Evolutionary conservation across 2,888 invertebrate genomes (phyloP), one percentile per base, ranked within the genome.

Genomic region (Lordiphosa andalusiaca): DNA sequence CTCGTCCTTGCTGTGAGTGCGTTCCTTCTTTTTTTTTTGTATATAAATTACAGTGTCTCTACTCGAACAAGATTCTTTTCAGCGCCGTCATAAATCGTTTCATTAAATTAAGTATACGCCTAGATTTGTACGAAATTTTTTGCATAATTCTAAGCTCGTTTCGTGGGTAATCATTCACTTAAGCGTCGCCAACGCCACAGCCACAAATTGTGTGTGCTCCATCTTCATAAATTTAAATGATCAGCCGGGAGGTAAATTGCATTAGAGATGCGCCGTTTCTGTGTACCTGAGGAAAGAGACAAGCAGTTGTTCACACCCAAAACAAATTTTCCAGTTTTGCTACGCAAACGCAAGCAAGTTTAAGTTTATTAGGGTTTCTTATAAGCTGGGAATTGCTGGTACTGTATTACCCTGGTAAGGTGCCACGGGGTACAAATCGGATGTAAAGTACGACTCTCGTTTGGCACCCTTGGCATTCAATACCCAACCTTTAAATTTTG

Each of bases 81-180:
- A 47, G 38, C 50, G 19, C 37, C 21, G 33, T 23, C 21, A 39
- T 46, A 35, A 25, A 48, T 40, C 37, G 33, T 48, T 42, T 54
- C 49, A 51, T 48, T 73, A 62, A 70, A 61, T 76, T 66, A 48
- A 50, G 58, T 56, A 46, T 35, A 53, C 49, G 48, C 25, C 48
- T 59, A 54, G 48, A 63, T 51, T 52, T 44, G 13, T 23, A 23
- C 55, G 36, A 41, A 30, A 60, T 52, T 54, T 51, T 51, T 63
- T 70, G 72, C 70, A 75, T 80, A 80, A 75, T 73, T 69, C 61
- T 46, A 54, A 62, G 59, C 67, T 67, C 62, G 63, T 68, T 64
- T 62, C 38, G 51, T 42, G 62, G 53, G 68, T 64, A 81, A 85
- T 81, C 85, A 83, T 81, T 76, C 80, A 81, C 82, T 81, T 81